Base-by-base conservation (phyloP, 2,797 vertebrate genomes). In the Arctocebus calabarensis region DNA sequence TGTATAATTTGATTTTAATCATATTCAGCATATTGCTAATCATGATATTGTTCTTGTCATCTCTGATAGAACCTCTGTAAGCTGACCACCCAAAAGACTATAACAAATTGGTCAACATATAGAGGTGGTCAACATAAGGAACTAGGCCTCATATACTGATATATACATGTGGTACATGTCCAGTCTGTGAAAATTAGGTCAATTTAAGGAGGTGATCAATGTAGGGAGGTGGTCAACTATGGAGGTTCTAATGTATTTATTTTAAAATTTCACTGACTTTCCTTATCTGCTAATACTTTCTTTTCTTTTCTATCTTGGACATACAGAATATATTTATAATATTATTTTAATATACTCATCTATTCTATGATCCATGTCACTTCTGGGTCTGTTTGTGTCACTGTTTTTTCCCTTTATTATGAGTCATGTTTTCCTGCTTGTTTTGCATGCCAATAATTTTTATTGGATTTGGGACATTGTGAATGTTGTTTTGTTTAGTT, bases 381-480 rank as follows among this genome's bases (percentile, higher is more conserved):
- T 84, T 90, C 62, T 57, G 17, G 10, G 14, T 77, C 75, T 94
- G 2, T 74, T 96, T 91, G 17, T 81, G n/a, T 70, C 55, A 40
- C 10, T 66, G 19, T 4, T 40, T 81, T 64, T 84, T 91, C 22
- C 75, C 17, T 32, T 62, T 13, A 3, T 62, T 23, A 11, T 22
- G 4, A 23, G 13, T 62, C 45, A 23, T 59, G 10, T 78, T 96
- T 94, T 88, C 45, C 16, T 85, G 27, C 5, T 37, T 75, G 40
- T 45, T 55, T 73, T 64, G 25, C 16, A 66, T 89, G 16, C 19
- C 59, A 25, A n/a, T 74, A 55, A 32, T 62, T 83, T 89, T 84
- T 84, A 85, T 48, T 94, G 52, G 55, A 77, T 83, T 83, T 29
- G 64, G 48, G 37, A 85, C 43, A 45, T 68, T 59, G 27, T 61